A percentile compares a stretch with the other conserved stretches of the same genome.
Evolutionary conservation across 2,888 invertebrate genomes (phyloP).

Genomic region (Cerastoderma edule): DNA sequence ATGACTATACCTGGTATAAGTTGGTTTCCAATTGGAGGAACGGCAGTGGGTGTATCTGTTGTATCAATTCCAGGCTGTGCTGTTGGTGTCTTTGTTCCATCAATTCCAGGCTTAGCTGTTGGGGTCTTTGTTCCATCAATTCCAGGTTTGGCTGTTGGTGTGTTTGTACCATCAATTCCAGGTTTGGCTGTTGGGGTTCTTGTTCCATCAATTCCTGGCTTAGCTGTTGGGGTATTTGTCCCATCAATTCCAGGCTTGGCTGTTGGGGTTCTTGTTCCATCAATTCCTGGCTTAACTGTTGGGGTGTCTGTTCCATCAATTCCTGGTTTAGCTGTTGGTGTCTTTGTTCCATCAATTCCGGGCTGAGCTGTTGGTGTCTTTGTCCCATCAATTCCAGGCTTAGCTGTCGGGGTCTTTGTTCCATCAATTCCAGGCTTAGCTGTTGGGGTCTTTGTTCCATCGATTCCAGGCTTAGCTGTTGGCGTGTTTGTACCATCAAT

Average conservation of each 20-base stretch:
- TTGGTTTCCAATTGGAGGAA: conserved; percentile 53
- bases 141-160: conserved; percentile 41
- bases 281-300: conserved; percentile 35
- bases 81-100: conserved; percentile 21
- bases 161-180: conserved; percentile 14
- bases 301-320: conserved; percentile 35
- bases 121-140: conserved; percentile 13
- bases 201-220: conserved; percentile 26
- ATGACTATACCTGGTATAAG: conserved; percentile 59
- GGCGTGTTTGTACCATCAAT: conserved; percentile 3
- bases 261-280: conserved; percentile 10
- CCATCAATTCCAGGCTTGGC: conserved; percentile 21
- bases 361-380: conserved; percentile 38
- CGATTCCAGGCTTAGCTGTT: conserved; percentile 33
- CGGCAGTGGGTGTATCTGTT: conserved; percentile 48
- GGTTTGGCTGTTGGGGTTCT: conserved; percentile 41
- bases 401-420: conserved; percentile 35
- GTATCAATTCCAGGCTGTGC: conserved; percentile 7
- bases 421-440: conserved; percentile 46
- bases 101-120: conserved; percentile 36
- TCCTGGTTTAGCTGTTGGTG: conserved; percentile 24
- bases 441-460: conserved; percentile 24
- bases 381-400: conserved; percentile 17
- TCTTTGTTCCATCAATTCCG: conserved; percentile 12
- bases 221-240: conserved; percentile 34